Evolutionary conservation across 2,888 invertebrate genomes (phyloP), one percentile per base, ranked within the genome.

Genomic region (Theretra japonica): DNA sequence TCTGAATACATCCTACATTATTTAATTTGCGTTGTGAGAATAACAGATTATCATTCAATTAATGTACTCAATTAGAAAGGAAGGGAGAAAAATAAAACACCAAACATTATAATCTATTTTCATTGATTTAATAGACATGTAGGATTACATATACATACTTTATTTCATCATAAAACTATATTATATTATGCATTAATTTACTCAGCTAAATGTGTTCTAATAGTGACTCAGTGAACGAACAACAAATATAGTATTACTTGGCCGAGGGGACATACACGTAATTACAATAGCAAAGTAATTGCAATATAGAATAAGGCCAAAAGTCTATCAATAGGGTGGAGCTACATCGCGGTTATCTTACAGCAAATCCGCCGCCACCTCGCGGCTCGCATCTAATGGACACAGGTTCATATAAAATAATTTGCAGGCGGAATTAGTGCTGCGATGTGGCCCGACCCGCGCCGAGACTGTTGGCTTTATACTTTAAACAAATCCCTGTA

Each of bases 141-240:
- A 94, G 94, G 94, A 93, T 94, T 94, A 94, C 93, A 94, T 93
- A 92, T 93, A 93, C 93, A 94, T 93, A 93, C 91, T 93, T 88
- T 88, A 91, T 91, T 86, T 91, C 91, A 89, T 91, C 92, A 93
- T 93, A 92, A 93, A 93, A 94, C 94, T 93, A 93, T 93, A 93
- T 90, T 90, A 88, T 88, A 72, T 73, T 73, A 79, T 90, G 93
- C 90, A 90, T 89, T 90, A 91, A 90, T 90, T 90, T 92, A 92
- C 83, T 88, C 90, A 89, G 89, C 93, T 93, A 93, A 83, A 89
- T 86, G 93, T 93, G 90, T 87, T 82, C 92, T 92, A 92, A 87
- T 86, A 86, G 93, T 92, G 93, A 90, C 73, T 88, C 88, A 83
- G 92, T 92, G 92, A 92, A 90, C 90, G 88, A 88, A 90, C 90